phyloP scores from a whole-genome alignment of 2,113 vertebrate species.

The Corythornis madagascariensis region DNA sequence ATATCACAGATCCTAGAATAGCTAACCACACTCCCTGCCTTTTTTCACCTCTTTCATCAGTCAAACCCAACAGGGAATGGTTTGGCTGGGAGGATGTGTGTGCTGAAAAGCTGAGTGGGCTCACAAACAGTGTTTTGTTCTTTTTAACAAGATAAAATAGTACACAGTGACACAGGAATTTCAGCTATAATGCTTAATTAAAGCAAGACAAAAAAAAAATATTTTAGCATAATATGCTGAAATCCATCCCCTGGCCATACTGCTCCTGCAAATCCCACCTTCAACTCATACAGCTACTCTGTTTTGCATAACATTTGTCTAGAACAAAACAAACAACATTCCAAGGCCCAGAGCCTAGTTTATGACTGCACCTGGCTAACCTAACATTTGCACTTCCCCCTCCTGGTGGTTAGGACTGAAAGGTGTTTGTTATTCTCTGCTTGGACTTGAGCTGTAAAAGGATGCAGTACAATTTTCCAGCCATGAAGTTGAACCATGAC shows the following conservation, averaged over 20 bases:
- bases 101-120: slow-evolving; percentile 12
- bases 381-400: neutral
- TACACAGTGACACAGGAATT: neutral
- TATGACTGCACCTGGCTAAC: neutral
- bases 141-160: slow-evolving; percentile 12
- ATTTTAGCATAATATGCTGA: neutral
- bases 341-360: neutral
- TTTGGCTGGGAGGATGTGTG: neutral
- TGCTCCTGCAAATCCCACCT: neutral
- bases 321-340: neutral
- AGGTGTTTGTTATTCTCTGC: neutral
- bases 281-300: neutral
- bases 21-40: neutral
- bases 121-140: neutral
- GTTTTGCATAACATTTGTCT: neutral
- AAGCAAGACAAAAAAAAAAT: neutral
- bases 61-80: neutral
- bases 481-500: neutral
- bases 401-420: neutral
- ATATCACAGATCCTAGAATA: neutral
- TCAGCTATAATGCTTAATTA: neutral
- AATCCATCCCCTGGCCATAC: neutral
- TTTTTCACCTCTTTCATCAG: neutral
- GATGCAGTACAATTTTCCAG: slow-evolving; percentile 40
- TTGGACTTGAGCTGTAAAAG: slow-evolving; percentile 21